Base-by-base conservation (phyloP, 2,113 vertebrate genomes). In the Girardinichthys multiradiatus region DNA sequence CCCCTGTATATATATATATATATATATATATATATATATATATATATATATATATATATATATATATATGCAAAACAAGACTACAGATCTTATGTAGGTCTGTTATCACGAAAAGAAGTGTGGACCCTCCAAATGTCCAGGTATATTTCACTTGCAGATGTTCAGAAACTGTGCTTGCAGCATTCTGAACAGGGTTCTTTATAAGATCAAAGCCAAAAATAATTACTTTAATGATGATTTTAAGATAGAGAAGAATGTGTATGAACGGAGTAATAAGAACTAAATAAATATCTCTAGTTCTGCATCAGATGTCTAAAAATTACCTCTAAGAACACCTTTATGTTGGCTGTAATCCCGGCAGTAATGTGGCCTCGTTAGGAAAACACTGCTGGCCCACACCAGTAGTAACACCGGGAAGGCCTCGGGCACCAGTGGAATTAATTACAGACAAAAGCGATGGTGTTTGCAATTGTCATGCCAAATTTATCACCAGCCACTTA, bases 401-500 rank as follows among this genome's bases (percentile, higher is more conserved):
- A 93, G 95, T 92, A 90, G 96, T 80, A 90, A 94, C 84, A 87
- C 76, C 79, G 87, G 90, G 89, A 84, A 93, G 68, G 96, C 97
- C 96, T 94, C 91, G 88, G 96, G 97, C 97, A 94, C 95, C 95
- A 94, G 88, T 97, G 96, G 97, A 97, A 97, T 98, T 99, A 98
- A 99, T 99, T 98, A 98, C 95, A 92, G 94, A 95, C 95, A 97
- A 96, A 98, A 97, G 96, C 94, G 94, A 94, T 93, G 95, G 94
- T 95, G 96, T 94, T 98, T 95, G 91, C 94, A 95, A 96, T 96
- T 97, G 96, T 97, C 97, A 96, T 97, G 94, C 96, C 97, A 96
- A 96, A 98, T 98, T 97, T 97, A 98, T 98, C 96, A 96, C 96
- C 94, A 93, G 96, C 96, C 95, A 96, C 95, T 98, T 97, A 97